Conservation (phyloP, 1,140 invertebrate species). For the Vollenhovia emeryi region DNA sequence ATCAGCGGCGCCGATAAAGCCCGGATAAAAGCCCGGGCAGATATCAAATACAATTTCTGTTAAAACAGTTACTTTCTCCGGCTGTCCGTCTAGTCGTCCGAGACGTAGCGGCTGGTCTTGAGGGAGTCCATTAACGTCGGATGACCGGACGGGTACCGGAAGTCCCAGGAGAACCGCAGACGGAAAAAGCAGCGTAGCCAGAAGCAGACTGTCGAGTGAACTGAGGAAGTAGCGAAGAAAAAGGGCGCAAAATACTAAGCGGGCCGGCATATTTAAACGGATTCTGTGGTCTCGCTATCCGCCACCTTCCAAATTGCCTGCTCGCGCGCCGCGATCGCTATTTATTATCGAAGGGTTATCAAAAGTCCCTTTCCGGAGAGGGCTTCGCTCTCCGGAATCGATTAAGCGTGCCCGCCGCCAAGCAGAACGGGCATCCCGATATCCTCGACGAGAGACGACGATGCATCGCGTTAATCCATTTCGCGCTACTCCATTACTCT, state of each 20-base stretch:
- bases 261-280: constrained; percentile 47
- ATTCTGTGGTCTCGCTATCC: constrained; percentile 21
- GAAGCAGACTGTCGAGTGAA: constrained; percentile 38
- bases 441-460: background rate
- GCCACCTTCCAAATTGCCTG: background rate
- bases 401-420: background rate
- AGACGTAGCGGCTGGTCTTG: constrained; percentile 65
- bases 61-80: constrained; percentile 74
- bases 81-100: constrained; percentile 61
- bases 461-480: constrained; percentile 50
- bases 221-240: constrained; percentile 40
- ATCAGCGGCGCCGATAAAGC: constrained; percentile 48
- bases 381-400: constrained; percentile 12
- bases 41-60: constrained; percentile 78
- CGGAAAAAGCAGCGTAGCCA: constrained; percentile 54
- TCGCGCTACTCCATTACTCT: constrained; percentile 47
- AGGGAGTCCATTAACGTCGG: constrained; percentile 73
- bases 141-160: constrained; percentile 74
- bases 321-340: background rate
- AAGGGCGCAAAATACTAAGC: constrained; percentile 10
- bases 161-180: constrained; percentile 70
- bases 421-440: background rate
- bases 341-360: constrained; percentile 30
- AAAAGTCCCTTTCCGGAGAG: constrained; percentile 15
- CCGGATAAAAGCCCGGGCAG: constrained; percentile 44